These are phyloP conservation scores for Pantherophis vulpinus DNA, from an alignment of 2,797 vertebrate species.

Conservation along the genomic window DNA sequence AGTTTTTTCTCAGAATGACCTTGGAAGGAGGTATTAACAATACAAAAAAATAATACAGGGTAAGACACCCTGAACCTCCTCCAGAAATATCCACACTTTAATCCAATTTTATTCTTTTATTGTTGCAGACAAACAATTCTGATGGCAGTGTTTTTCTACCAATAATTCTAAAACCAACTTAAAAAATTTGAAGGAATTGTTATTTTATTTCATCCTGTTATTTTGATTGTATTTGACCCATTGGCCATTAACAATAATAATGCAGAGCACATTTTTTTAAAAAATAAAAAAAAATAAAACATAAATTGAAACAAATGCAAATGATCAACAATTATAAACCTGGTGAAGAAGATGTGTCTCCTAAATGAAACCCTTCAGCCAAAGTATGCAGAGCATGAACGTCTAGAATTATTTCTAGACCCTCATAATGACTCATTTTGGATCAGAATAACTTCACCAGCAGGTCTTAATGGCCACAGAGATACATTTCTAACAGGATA, in stretches of 20 bases:
- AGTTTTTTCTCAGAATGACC: background rate
- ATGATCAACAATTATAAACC: background rate
- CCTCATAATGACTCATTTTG: background rate
- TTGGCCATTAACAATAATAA: background rate
- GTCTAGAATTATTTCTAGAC: background rate
- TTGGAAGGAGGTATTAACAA: background rate
- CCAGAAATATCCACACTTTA: background rate
- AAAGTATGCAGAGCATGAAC: background rate
- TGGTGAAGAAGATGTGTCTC: background rate
- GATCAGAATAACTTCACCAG: background rate
- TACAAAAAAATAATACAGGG: background rate
- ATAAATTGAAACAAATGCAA: background rate
- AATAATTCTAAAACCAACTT: background rate
- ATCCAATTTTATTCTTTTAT: background rate
- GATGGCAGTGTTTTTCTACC: background rate
- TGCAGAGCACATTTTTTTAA: background rate
- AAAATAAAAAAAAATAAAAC: background rate
- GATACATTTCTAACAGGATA: background rate
- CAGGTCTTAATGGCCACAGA: background rate
- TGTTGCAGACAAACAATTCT: background rate
- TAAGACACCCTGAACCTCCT: background rate
- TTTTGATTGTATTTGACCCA: background rate
- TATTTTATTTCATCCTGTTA: background rate
- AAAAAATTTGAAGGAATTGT: background rate
- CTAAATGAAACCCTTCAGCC: background rate